Percentiles rank a stretch among this genome's conserved stretches.
These are phyloP conservation scores for Tipula unca DNA, from an alignment of 2,888 invertebrate genomes.

Conservation along the genomic window DNA sequence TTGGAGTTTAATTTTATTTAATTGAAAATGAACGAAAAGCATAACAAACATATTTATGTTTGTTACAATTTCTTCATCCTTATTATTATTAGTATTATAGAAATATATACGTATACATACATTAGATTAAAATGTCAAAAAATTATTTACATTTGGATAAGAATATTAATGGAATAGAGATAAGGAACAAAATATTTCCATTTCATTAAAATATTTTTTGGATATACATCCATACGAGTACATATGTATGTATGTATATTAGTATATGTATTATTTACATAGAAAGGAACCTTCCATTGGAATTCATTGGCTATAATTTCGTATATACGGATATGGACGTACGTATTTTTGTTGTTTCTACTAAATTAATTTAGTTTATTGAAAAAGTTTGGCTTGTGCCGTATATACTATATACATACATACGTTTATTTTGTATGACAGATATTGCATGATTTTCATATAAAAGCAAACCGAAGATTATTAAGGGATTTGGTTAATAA, in stretches of 20 bases:
- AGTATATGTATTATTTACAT: neutral
- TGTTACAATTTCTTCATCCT: neutral
- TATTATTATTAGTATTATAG: neutral
- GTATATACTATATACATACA: neutral
- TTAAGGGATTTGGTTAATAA: neutral
- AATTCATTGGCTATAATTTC: neutral
- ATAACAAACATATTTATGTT: neutral
- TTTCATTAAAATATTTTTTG: neutral
- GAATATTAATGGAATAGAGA: slow-evolving; percentile 14
- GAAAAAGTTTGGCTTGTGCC: neutral
- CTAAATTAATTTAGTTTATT: slow-evolving; percentile 14
- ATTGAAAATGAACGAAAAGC: neutral
- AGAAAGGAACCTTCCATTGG: neutral
- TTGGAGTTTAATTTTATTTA: neutral
- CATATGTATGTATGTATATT: neutral
- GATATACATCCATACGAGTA: neutral
- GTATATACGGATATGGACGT: neutral
- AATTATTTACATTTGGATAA: neutral
- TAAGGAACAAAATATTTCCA: neutral
- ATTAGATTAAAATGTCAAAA: slow-evolving; percentile 2
- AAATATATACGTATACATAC: neutral
- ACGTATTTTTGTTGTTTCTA: neutral
- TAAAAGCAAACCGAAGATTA: neutral
- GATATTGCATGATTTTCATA: neutral
- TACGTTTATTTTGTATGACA: neutral